Base-by-base conservation (phyloP, 2,797 vertebrate genomes). In the Ispidina lecontei region DNA sequence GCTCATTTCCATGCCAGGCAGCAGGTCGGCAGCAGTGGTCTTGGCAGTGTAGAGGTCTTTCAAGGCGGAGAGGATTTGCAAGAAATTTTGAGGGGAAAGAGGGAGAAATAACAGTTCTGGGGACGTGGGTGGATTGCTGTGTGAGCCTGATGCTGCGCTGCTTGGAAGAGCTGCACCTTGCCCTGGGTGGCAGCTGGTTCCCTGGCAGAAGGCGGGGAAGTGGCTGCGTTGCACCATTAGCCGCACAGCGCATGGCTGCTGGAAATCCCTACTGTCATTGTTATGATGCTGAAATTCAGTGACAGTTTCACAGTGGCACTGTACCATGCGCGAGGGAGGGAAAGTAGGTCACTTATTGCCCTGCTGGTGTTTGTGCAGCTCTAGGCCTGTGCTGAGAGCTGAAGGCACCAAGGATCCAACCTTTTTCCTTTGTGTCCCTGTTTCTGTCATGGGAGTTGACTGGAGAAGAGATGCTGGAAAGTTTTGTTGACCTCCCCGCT, bases 251-350 rank as follows among this genome's bases (percentile, higher is more conserved):
- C 65, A 85, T n/a, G 70, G 60, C 67, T 1, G 0, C 70, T 85
- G 58, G 29, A 73, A 93, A 59, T 93, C 72, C 64, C 58, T 89
- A 69, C 64, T 11, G 2, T 85, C 74, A 56, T 70, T 2, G 0
- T 67, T 84, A 51, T 46, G 63, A 74, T 75, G 82, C 90, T 89
- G 91, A 94, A 93, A 89, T 92, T 84, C 92, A 58, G 46, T 84
- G 92, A 92, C 86, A 82, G 87, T 80, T 94, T 85, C 63, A 95
- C 78, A 94, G 77, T 89, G 81, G 77, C 72, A 60, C 49, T 11
- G 49, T 75, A 85, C 76, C 46, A 65, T 0, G 1, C 33, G 28
- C 0, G 2, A 81, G 44, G 84, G 29, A 80, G 37, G 82, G 67
- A 75, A 95, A 95, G 78, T 82, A 89, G 80, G 90, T 92, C 87